Conservation (phyloP, 2,888 invertebrate genomes). For the Macropis europaea region DNA sequence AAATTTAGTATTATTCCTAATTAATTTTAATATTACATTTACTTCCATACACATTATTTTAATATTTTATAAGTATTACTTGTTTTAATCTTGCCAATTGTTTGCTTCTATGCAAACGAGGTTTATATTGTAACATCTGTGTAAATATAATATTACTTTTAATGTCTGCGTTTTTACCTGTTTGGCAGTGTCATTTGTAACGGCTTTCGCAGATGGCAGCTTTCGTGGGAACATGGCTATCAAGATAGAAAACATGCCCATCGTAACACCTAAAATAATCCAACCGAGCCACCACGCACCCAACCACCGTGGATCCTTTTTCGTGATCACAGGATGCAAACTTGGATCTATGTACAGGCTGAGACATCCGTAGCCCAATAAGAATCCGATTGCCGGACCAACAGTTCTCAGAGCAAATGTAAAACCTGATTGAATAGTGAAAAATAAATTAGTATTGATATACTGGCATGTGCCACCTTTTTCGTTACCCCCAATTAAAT, state of each 20-base stretch:
- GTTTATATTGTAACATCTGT: no score
- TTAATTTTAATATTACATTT: no score
- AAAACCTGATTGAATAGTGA: conserved; percentile 73
- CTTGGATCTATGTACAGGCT: conserved; percentile 83
- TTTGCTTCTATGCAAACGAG: no score
- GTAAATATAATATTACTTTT: no score
- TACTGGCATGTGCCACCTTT: no score
- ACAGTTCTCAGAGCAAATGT: conserved; percentile 81
- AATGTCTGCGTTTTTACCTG: no score
- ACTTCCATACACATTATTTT: no score
- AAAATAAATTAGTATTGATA: neutral
- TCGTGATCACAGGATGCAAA: conserved; percentile 83
- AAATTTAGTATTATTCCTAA: no score
- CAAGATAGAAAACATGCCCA: conserved; percentile 83
- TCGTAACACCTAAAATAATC: conserved; percentile 82
- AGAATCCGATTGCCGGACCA: conserved; percentile 84
- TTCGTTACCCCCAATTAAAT: no score
- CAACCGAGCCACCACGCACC: conserved; percentile 91
- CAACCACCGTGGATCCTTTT: conserved; percentile 85
- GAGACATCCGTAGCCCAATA: conserved; percentile 81
- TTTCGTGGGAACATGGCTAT: conserved; percentile 85
- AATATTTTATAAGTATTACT: no score
- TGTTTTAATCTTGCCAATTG: no score
- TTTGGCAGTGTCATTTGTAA: conserved; percentile 30
- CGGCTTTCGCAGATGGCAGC: conserved; percentile 77